A percentile compares a stretch with the other conserved stretches of the same genome.
Conservation (phyloP, 2,888 invertebrate genomes). For the Spisula solida region DNA sequence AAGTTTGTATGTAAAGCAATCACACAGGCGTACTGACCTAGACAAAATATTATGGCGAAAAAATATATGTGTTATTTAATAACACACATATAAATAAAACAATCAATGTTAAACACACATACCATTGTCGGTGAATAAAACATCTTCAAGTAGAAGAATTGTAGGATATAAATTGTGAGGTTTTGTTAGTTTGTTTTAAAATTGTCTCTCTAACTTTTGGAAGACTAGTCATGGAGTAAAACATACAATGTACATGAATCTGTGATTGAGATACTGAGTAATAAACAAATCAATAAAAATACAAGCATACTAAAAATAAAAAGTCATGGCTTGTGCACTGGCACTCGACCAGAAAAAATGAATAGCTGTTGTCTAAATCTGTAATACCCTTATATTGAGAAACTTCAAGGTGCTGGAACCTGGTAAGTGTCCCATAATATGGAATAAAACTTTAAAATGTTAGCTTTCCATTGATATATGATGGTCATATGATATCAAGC, state of each 20-base stretch:
- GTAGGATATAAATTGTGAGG: neutral
- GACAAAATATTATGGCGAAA: conserved; percentile 4
- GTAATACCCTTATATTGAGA: too few relatives aligned
- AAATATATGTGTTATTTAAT: conserved; percentile 6
- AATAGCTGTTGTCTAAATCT: too few relatives aligned
- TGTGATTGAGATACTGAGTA: too few relatives aligned
- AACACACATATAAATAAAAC: neutral
- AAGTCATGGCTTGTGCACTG: too few relatives aligned
- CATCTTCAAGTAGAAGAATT: neutral
- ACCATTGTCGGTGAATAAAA: neutral
- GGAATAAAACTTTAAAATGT: too few relatives aligned
- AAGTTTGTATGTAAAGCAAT: neutral
- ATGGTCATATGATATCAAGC: too few relatives aligned
- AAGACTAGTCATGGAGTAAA: neutral
- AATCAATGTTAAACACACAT: neutral
- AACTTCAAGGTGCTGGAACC: too few relatives aligned
- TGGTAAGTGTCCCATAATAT: too few relatives aligned
- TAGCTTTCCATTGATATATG: too few relatives aligned
- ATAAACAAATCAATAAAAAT: too few relatives aligned
- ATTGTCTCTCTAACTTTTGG: neutral
- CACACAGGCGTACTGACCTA: conserved; percentile 5
- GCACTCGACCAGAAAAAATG: too few relatives aligned
- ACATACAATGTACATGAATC: neutral
- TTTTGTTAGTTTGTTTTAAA: conserved; percentile 1
- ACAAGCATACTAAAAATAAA: too few relatives aligned